Percentiles rank a stretch among this genome's conserved stretches.
phyloP scores from a whole-genome alignment of 2,797 vertebrate species.

The Aulostomus chinensis region DNA sequence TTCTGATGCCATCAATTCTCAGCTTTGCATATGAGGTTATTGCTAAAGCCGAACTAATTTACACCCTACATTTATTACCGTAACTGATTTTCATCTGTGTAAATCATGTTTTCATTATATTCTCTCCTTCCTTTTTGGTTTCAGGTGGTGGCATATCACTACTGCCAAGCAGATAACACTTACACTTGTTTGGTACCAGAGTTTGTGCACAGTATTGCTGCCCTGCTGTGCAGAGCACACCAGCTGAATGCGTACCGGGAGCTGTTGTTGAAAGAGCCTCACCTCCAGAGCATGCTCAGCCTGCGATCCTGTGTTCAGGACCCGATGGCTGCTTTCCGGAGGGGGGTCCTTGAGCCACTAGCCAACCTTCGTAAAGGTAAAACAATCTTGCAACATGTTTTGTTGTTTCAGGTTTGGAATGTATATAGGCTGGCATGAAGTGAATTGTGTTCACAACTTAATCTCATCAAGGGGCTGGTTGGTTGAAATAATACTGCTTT shows the following conservation, averaged over 20 bases:
- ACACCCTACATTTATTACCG: not conserved
- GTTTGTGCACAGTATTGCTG: slow-evolving; percentile 94
- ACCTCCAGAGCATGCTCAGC: slow-evolving; percentile 95
- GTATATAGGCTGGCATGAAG: too few relatives aligned
- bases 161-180: slow-evolving; percentile 97
- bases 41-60: slow-evolving; percentile 3
- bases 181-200: slow-evolving; percentile 98
- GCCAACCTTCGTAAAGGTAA: slow-evolving; percentile 88
- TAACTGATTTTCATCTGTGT: not conserved
- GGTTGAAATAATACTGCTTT: not conserved
- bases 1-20: not conserved
- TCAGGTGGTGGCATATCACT: slow-evolving; percentile 98
- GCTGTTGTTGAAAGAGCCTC: slow-evolving; percentile 89
- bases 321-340: slow-evolving; percentile 88
- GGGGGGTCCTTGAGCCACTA: slow-evolving; percentile 92
- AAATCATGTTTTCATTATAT: not conserved
- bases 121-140: slow-evolving; percentile 5
- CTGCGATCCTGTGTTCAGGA: slow-evolving; percentile 96
- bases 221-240: slow-evolving; percentile 90
- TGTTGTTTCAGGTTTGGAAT: not conserved
- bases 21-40: slow-evolving; percentile 8
- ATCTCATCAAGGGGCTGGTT: too few relatives aligned
- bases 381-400: not conserved
- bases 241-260: slow-evolving; percentile 90
- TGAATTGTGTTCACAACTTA: too few relatives aligned